Evolutionary conservation across 2,797 vertebrate genomes (phyloP), one percentile per base, ranked within the genome.

Genomic region (Pelochelys cantorii): DNA sequence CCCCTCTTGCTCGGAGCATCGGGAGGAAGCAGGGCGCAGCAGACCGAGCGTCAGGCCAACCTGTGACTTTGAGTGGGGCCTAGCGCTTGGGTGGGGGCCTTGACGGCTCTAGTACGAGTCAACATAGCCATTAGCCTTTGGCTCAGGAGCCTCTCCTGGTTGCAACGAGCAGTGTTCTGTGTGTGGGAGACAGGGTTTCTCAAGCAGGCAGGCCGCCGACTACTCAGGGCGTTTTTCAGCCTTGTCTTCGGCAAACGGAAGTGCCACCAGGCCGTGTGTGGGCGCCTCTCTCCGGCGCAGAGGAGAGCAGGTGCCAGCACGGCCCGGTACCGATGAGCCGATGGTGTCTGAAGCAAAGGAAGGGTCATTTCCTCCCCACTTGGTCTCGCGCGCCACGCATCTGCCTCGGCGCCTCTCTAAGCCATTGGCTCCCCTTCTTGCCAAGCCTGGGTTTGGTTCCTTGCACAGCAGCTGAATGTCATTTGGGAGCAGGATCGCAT

Each of bases 381-480:
- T 0, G 34, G 14, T 37, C 77, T 10, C 56, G 80, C 79, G 31
- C 42, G 7, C 84, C 29, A 11, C 90, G 48, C 71, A 37, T 31
- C 7, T 88, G 88, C n/a, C 75, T 22, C 4, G 2, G 74, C 8
- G 77, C 20, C 74, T 25, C 92, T 95, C 95, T 37, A 17, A 65
- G 88, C 92, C 23, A 71, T 75, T 90, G 29, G 83, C 80, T 37
- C 7, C 22, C 79, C 13, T 84, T 83, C 88, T 62, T 90, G 94
- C 96, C 94, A 93, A 94, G 95, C 88, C 91, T 94, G 95, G 93
- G 90, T 53, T 14, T 7, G 84, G 3, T 82, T 92, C 94, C 88
- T 29, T 11, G 82, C 83, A 86, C 5, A 9, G 11, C 18, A 88
- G 86, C n/a, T 5, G 56, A 1, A 48, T 48, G 71, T 75, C 8